Percentiles rank a stretch among this genome's conserved stretches.
These are phyloP conservation scores for Oncorhynchus clarkii DNA, from an alignment of 2,113 vertebrate genomes.

Conservation along the genomic window DNA sequence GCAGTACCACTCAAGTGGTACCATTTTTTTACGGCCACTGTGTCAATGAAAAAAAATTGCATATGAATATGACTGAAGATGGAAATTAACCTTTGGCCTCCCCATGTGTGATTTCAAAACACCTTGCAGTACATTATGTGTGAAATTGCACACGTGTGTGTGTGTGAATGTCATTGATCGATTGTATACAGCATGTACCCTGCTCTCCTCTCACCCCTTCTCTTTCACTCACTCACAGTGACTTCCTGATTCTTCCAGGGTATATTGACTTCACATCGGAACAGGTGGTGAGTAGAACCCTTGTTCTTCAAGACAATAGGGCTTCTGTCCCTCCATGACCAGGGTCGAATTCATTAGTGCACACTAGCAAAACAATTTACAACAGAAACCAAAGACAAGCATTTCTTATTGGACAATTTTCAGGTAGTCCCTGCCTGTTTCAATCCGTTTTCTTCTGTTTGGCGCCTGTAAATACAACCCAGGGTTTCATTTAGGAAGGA, in stretches of 20 bases:
- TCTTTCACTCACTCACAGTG: conserved; percentile 65
- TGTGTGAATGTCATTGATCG: neutral
- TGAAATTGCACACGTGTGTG: neutral
- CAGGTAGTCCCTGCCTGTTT: too few relatives aligned
- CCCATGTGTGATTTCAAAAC: neutral
- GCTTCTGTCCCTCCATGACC: neutral
- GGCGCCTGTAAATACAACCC: too few relatives aligned
- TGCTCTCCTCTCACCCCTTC: neutral
- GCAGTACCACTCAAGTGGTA: too few relatives aligned
- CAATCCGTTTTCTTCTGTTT: too few relatives aligned
- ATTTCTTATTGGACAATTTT: too few relatives aligned
- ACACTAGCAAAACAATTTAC: neutral
- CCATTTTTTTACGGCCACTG: too few relatives aligned
- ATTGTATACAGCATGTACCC: neutral
- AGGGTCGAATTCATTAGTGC: neutral
- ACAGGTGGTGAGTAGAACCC: conserved; percentile 85
- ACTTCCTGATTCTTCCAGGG: conserved; percentile 93
- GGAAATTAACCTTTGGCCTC: too few relatives aligned
- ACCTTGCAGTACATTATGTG: neutral
- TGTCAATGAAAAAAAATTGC: too few relatives aligned
- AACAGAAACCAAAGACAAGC: neutral
- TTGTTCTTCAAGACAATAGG: too few relatives aligned
- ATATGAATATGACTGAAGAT: too few relatives aligned
- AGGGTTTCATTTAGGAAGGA: too few relatives aligned
- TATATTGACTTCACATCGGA: conserved; percentile 95